Percentiles rank a stretch among this genome's conserved stretches.
phyloP scores from a whole-genome alignment of 2,113 vertebrate genomes.

The Peromyscus leucopus region DNA sequence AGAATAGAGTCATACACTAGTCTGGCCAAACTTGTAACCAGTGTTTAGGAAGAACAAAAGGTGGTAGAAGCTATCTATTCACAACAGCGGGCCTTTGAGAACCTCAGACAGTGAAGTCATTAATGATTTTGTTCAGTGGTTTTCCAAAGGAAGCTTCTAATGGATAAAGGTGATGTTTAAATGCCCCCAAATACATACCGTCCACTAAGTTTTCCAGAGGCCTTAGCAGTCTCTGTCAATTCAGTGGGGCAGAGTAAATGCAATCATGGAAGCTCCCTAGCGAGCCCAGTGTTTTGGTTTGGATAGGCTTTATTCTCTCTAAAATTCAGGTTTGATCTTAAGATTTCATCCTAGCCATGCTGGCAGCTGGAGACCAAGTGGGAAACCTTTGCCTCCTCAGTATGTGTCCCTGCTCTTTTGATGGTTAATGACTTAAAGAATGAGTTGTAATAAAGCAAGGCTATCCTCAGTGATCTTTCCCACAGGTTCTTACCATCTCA shows the following conservation, averaged over 20 bases:
- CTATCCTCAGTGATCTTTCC: not conserved
- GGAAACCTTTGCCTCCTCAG: no score
- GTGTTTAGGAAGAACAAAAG: not conserved
- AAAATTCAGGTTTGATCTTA: not conserved
- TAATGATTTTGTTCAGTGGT: not conserved
- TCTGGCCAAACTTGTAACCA: not conserved
- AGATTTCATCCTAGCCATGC: not conserved
- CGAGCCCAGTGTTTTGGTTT: not conserved
- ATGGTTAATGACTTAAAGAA: not conserved
- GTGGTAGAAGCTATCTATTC: not conserved
- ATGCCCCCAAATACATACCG: not conserved
- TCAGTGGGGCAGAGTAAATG: not conserved
- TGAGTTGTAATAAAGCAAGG: not conserved
- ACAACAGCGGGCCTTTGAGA: not conserved
- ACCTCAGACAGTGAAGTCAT: not conserved
- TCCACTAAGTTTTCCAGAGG: not conserved
- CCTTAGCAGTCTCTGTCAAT: fast-evolving
- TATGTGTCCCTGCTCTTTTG: not conserved
- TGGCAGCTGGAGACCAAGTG: not conserved
- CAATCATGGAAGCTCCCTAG: not conserved
- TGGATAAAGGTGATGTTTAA: not conserved
- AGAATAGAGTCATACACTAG: not conserved
- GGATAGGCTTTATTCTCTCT: not conserved
- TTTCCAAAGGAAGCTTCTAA: not conserved
- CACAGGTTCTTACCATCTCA: fast-evolving